A percentile compares a stretch with the other conserved stretches of the same genome.
These are phyloP conservation scores for Pardalotus punctatus DNA, from an alignment of 2,113 vertebrate species.

Conservation along the genomic window DNA sequence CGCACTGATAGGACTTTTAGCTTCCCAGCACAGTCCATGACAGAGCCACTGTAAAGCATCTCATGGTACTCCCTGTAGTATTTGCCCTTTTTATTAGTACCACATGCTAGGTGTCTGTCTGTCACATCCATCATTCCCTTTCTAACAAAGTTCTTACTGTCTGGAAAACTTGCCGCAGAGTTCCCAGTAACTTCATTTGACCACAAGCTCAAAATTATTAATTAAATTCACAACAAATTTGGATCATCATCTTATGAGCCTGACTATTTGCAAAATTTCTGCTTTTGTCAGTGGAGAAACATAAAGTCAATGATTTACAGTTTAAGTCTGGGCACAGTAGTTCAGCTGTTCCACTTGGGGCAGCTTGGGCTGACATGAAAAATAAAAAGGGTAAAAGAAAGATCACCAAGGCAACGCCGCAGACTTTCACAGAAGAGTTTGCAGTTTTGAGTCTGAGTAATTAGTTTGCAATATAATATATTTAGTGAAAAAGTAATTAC, in stretches of 20 bases:
- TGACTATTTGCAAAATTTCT: not conserved
- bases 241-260: not conserved
- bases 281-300: not conserved
- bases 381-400: not conserved
- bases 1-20: not conserved
- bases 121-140: not conserved
- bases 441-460: not conserved
- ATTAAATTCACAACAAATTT: not conserved
- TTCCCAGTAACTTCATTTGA: not conserved
- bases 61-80: not conserved
- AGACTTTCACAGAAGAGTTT: not conserved
- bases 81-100: not conserved
- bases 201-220: not conserved
- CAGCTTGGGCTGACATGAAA: not conserved
- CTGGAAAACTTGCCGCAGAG: not conserved
- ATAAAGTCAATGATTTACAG: not conserved
- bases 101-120: not conserved
- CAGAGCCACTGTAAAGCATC: not conserved
- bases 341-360: not conserved
- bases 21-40: not conserved
- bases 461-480: not conserved
- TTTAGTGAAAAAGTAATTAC: not conserved
- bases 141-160: not conserved
- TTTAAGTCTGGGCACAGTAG: not conserved
- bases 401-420: not conserved